phyloP scores from a whole-genome alignment of 2,888 invertebrate genomes.

The Drosophila barbarae region DNA sequence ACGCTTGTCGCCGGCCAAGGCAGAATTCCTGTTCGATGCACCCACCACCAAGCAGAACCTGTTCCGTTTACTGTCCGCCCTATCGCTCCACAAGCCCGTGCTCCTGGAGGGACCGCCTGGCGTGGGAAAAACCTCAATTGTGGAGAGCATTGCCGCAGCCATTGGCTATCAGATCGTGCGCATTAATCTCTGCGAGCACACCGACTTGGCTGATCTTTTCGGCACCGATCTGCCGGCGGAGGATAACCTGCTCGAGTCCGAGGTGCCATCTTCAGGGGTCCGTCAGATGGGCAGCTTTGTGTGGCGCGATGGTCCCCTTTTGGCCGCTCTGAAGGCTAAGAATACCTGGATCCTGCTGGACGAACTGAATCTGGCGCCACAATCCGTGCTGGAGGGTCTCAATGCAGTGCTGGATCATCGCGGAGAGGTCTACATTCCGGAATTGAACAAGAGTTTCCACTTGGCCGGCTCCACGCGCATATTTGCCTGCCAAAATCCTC shows the following conservation, averaged over 20 bases:
- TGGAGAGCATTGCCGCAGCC: slow-evolving; percentile 91
- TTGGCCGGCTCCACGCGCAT: slow-evolving; percentile 89
- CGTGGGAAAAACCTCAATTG: slow-evolving; percentile 98
- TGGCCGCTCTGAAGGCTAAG: slow-evolving; percentile 94
- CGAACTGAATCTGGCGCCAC: slow-evolving; percentile 98
- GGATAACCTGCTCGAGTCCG: slow-evolving; percentile 81
- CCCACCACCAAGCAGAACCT: slow-evolving; percentile 91
- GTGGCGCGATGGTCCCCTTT: slow-evolving; percentile 97
- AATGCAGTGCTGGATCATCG: slow-evolving; percentile 99
- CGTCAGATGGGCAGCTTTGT: slow-evolving; percentile 87
- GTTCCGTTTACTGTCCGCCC: slow-evolving; percentile 90
- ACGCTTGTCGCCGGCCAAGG: slow-evolving; percentile 44
- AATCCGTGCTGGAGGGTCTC: slow-evolving; percentile 98
- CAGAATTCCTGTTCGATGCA: slow-evolving; percentile 86
- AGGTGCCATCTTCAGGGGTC: background rate
- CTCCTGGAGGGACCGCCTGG: slow-evolving; percentile 98
- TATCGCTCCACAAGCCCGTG: slow-evolving; percentile 95
- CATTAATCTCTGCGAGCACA: slow-evolving; percentile 99
- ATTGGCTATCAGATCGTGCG: slow-evolving; percentile 92
- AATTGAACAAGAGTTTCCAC: slow-evolving; percentile 91
- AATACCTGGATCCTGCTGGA: slow-evolving; percentile 96
- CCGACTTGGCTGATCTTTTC: slow-evolving; percentile 98
- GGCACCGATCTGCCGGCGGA: slow-evolving; percentile 98
- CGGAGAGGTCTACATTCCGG: slow-evolving; percentile 96
- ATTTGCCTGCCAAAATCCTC: slow-evolving; percentile 99